phyloP scores from a whole-genome alignment of 2,113 vertebrate species.

The Nettapus auritus region DNA sequence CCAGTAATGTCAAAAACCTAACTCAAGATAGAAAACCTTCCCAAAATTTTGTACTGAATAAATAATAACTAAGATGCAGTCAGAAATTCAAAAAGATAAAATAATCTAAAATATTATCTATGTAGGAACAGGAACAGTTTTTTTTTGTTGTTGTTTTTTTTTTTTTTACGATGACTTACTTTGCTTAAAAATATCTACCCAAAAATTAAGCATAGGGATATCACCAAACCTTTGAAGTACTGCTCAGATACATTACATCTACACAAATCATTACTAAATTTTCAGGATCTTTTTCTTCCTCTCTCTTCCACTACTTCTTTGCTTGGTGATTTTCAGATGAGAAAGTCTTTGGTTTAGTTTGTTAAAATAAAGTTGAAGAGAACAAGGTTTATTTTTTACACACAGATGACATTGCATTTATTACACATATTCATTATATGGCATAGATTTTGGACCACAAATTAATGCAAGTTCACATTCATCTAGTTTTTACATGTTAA shows the following conservation, averaged over 20 bases:
- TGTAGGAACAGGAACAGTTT: no score
- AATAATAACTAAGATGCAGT: neutral
- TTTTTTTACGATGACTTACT: neutral
- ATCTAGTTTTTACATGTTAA: neutral
- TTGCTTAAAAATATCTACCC: neutral
- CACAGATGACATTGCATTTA: neutral
- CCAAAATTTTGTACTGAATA: neutral
- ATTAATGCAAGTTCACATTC: neutral
- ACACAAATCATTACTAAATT: neutral
- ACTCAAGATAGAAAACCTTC: neutral
- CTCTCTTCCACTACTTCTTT: neutral
- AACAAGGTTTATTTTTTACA: neutral
- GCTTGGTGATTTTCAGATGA: neutral
- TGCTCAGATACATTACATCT: neutral
- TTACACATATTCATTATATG: neutral
- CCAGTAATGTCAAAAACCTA: neutral
- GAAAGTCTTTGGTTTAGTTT: neutral
- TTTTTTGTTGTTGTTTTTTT: no score
- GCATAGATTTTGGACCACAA: neutral
- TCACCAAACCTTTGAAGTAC: neutral
- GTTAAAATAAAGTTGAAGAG: neutral
- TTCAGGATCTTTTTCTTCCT: neutral
- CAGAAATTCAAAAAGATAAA: neutral
- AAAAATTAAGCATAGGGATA: neutral
- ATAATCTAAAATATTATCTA: neutral